Percentiles rank a stretch among this genome's conserved stretches.
These are phyloP conservation scores for Pegoplata infirma DNA, from an alignment of 2,888 invertebrate species.

Conservation along the genomic window DNA sequence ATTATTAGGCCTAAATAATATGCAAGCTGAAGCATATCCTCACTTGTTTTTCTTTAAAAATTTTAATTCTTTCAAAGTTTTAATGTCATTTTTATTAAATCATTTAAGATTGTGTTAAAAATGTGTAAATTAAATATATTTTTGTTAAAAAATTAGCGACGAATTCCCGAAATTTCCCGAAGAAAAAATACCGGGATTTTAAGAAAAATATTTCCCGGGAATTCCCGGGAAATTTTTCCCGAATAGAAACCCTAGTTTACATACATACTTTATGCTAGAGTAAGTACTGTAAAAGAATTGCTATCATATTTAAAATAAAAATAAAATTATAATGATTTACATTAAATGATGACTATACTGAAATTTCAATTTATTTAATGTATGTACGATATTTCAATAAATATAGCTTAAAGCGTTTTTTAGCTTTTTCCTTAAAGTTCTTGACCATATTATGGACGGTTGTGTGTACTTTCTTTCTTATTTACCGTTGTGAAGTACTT, in stretches of 20 bases:
- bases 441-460: constrained; percentile 30
- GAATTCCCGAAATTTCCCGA: no score
- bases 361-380: constrained; percentile 25
- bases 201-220: no score
- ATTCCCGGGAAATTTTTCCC: no score
- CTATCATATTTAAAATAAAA: neutral
- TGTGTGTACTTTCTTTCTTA: constrained; percentile 57
- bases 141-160: no score
- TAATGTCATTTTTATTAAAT: no score
- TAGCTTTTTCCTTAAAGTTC: constrained; percentile 22
- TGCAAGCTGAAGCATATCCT: no score
- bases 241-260: neutral
- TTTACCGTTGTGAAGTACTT: constrained; percentile 42
- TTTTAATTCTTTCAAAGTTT: no score
- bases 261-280: neutral
- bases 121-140: no score
- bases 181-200: no score
- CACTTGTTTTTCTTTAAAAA: no score
- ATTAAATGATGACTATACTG: constrained; percentile 25
- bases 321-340: neutral
- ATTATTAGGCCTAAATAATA: no score
- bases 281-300: neutral
- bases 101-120: no score
- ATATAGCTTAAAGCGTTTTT: constrained; percentile 55
- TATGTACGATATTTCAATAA: constrained; percentile 4